These are phyloP conservation scores for Leptopterna dolabrata DNA, from an alignment of 2,888 invertebrate genomes.

Conservation along the genomic window DNA sequence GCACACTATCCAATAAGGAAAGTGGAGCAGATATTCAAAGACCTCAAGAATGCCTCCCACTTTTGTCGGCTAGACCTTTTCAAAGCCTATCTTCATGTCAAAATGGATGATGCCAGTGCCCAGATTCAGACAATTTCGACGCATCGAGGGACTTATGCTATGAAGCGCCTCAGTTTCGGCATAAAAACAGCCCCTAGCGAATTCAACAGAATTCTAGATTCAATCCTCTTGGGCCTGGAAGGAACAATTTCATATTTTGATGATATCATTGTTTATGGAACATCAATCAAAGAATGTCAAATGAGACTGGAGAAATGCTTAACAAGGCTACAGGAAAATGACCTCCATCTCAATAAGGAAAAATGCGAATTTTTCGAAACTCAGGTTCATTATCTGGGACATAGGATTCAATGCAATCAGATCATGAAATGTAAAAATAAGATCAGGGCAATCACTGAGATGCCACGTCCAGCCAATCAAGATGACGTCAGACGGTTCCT, in stretches of 20 bases:
- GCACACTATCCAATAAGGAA: constrained; percentile 60
- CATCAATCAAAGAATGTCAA: constrained; percentile 55
- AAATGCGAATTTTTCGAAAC: too few relatives aligned
- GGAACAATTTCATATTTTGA: neutral
- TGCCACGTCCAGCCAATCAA: neutral
- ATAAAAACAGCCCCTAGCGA: neutral
- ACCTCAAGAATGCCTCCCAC: neutral
- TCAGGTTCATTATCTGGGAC: too few relatives aligned
- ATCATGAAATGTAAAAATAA: constrained; percentile 36
- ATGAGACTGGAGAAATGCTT: neutral
- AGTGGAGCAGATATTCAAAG: constrained; percentile 53
- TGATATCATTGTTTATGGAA: constrained; percentile 57
- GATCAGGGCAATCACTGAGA: constrained; percentile 4
- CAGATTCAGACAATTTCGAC: too few relatives aligned
- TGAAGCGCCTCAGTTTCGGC: too few relatives aligned
- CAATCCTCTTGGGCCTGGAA: neutral
- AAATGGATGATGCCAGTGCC: too few relatives aligned
- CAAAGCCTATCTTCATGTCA: too few relatives aligned
- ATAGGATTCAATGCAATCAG: constrained; percentile 5
- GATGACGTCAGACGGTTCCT: constrained; percentile 20
- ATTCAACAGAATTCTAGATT: neutral
- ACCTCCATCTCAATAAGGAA: neutral
- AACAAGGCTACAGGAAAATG: neutral
- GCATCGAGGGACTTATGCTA: neutral
- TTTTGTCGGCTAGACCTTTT: constrained; percentile 26